Conservation (phyloP, 2,888 invertebrate genomes). For the Protonemura montana region DNA sequence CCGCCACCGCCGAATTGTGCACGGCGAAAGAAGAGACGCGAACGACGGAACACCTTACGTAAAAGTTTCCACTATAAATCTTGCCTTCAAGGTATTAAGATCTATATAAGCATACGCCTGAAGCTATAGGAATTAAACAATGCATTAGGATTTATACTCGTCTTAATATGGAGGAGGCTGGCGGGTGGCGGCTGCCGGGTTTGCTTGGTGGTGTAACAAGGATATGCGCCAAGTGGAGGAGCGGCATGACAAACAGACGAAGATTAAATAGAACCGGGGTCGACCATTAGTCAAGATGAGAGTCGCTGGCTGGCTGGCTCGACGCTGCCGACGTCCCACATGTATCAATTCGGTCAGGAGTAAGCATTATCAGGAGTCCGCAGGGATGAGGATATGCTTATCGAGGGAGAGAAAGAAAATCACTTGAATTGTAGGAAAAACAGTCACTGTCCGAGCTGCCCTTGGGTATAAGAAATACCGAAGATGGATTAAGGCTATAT, state of each 20-base stretch:
- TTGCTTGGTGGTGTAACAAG: not conserved
- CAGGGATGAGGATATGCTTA: conserved; percentile 26
- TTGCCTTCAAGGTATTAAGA: conserved; percentile 39
- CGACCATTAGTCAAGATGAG: conserved; percentile 41
- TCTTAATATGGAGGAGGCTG: conserved; percentile 39
- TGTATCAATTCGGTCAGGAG: conserved; percentile 33
- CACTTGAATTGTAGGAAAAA: conserved; percentile 12
- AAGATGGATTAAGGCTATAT: not conserved
- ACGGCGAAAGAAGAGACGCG: conserved; percentile 26
- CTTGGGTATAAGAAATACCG: not conserved
- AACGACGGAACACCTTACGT: conserved; percentile 8
- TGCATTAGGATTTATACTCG: conserved; percentile 39
- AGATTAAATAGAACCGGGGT: conserved; percentile 37
- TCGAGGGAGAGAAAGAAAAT: conserved; percentile 25
- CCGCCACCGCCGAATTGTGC: not conserved
- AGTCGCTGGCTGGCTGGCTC: conserved; percentile 17
- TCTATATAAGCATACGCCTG: conserved; percentile 38
- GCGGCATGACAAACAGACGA: conserved; percentile 41
- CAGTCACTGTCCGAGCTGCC: not conserved
- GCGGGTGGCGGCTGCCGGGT: not conserved
- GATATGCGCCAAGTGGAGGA: conserved; percentile 16
- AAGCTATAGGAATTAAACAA: conserved; percentile 38
- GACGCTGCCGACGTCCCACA: not conserved
- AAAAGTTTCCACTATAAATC: conserved; percentile 41
- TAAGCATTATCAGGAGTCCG: conserved; percentile 35